Evolutionary conservation across 2,113 vertebrate genomes (phyloP).

Genomic region (Rhabdornis inornatus): DNA sequence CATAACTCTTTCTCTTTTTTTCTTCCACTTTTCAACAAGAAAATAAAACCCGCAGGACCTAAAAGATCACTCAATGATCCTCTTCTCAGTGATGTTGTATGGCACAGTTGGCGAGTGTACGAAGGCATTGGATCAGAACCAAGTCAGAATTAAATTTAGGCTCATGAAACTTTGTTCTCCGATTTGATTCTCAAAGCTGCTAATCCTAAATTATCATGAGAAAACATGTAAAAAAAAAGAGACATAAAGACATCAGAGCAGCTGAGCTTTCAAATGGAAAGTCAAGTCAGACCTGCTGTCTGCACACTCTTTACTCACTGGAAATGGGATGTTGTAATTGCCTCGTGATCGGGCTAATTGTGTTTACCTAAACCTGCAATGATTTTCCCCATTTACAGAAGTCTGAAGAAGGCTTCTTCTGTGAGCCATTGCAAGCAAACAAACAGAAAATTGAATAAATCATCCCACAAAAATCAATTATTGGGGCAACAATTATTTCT

Average conservation of each 20-base stretch:
- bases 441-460: not conserved
- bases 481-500: not conserved
- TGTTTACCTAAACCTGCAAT: not conserved
- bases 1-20: not conserved
- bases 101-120: not conserved
- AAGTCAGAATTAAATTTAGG: constrained; percentile 50
- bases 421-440: not conserved
- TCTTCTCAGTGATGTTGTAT: not conserved
- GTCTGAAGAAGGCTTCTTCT: not conserved
- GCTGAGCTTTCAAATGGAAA: not conserved
- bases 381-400: not conserved
- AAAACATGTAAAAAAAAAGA: not conserved
- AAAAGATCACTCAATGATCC: not conserved
- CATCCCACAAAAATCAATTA: not conserved
- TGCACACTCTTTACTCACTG: not conserved
- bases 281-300: not conserved
- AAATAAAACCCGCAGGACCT: not conserved
- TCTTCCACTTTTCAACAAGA: not conserved
- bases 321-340: not conserved
- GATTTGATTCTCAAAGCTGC: constrained; percentile 47
- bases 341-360: not conserved
- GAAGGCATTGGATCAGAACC: constrained; percentile 42
- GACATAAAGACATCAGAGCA: not conserved
- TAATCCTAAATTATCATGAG: constrained; percentile 67
- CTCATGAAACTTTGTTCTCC: constrained; percentile 16